Base-by-base conservation (phyloP, 1,140 invertebrate species). In the Zaprionus gabonicus region DNA sequence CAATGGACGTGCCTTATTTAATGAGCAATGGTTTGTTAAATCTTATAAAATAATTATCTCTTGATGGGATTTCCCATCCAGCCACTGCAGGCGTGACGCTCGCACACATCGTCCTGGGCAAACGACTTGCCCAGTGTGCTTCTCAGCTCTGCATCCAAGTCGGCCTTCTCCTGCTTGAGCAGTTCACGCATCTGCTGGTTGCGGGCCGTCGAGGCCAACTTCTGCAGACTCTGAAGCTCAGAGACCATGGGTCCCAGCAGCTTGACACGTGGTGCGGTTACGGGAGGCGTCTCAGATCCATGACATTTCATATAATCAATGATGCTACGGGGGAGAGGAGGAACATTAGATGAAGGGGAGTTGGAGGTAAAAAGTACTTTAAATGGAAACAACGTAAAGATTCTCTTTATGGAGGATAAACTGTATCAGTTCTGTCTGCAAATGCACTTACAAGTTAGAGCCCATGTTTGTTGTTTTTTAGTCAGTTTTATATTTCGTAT, bases 51-150 rank as follows among this genome's bases (percentile, higher is more conserved):
- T 34, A 34, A 34, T 34, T 34, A 34, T 34, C 9, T 34, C 31
- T 10, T 34, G 3, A 10, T 10, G 9, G 31, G 9, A 34, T 34
- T 9, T 34, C 31, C 31, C 9, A 9, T 34, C 41, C 44, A 59
- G 5, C 7, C 13, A 31, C 23, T 57, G 68, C 77, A 79, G 4
- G 63, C 17, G 20, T 28, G 27, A 15, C 77, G 73, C 51, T 79
- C 77, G 13, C 77, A 79, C 4, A 79, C 77, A 51, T 76, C 77
- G 25, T 76, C 68, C 36, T 67, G 27, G 1, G 64, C 73, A 46
- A 79, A 79, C 25, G 77, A 79, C 41, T 79, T 79, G 36, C 73
- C 73, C 58, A 79, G 34, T 0, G 77, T 71, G 27, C 49, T 64
- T 1, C 60, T 27, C 17, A 79, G 57, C 15, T 79, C 77, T 3